Conservation (phyloP, 2,797 vertebrate species). For the Paguma larvata region DNA sequence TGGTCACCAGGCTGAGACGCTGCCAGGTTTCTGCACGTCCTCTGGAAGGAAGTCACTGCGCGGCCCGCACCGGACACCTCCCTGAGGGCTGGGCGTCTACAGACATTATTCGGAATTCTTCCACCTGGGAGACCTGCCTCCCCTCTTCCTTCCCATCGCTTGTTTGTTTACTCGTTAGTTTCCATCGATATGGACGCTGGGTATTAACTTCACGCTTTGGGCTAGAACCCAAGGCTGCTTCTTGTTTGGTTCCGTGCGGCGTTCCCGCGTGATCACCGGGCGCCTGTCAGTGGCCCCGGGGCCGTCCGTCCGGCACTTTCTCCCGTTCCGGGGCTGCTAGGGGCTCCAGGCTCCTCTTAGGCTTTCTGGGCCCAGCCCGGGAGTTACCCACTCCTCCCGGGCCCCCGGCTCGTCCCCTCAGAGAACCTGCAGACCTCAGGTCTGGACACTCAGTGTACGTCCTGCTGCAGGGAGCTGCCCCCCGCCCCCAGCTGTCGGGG, state of each 20-base stretch:
- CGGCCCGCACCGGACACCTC: background rate
- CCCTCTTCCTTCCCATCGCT: background rate
- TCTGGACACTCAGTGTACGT: background rate
- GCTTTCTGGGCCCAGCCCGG: background rate
- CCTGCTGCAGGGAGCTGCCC: no score
- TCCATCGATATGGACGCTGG: accelerated
- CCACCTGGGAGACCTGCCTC: background rate
- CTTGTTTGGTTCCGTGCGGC: accelerated
- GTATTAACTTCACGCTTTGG: accelerated
- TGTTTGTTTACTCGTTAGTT: background rate
- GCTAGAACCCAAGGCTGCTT: background rate
- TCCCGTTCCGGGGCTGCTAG: background rate
- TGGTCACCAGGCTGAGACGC: background rate
- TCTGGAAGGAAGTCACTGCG: background rate
- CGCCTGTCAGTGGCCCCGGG: background rate
- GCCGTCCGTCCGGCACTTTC: accelerated
- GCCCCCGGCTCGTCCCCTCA: background rate
- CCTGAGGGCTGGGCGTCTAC: background rate
- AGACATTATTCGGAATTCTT: background rate
- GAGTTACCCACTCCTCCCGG: background rate
- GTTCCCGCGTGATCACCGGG: background rate
- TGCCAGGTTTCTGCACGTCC: no score
- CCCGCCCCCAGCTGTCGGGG: background rate
- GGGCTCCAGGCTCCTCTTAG: background rate
- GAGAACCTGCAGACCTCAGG: background rate